Evolutionary conservation across 2,888 invertebrate species (phyloP).

Genomic region (Drosophila acutilabella): DNA sequence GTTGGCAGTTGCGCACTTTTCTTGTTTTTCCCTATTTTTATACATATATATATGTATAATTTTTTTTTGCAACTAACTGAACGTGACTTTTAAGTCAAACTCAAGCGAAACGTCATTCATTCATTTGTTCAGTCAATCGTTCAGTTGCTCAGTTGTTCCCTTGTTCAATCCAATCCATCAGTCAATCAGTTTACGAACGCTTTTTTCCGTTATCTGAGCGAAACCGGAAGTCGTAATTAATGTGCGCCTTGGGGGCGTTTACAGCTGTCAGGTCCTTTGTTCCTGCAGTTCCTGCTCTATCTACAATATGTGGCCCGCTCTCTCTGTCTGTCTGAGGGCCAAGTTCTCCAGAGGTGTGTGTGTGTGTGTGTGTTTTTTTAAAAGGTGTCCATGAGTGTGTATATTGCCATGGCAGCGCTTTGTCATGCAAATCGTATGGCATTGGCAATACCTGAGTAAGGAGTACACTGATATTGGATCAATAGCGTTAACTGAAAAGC

Average conservation of each 20-base stretch:
- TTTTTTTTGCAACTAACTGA: slow-evolving; percentile 32
- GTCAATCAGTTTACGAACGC: slow-evolving; percentile 66
- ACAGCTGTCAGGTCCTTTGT: slow-evolving; percentile 52
- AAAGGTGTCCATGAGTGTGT: slow-evolving; percentile 9
- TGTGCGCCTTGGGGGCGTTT: slow-evolving; percentile 76
- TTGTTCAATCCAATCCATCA: slow-evolving; percentile 60
- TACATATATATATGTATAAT: not conserved
- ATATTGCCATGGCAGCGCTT: slow-evolving; percentile 51
- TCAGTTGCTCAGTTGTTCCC: slow-evolving; percentile 46
- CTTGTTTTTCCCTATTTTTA: slow-evolving; percentile 18
- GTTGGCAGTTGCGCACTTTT: slow-evolving; percentile 59
- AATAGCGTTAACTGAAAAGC: slow-evolving; percentile 43
- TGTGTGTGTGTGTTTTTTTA: slow-evolving; percentile 14
- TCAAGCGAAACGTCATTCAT: slow-evolving; percentile 36
- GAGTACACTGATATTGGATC: slow-evolving; percentile 49
- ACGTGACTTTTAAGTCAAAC: slow-evolving; percentile 74
- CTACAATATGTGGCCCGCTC: slow-evolving; percentile 2
- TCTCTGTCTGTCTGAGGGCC: no score
- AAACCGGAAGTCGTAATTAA: slow-evolving; percentile 78
- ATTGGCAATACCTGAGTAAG: slow-evolving; percentile 42
- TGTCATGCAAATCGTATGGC: slow-evolving; percentile 37
- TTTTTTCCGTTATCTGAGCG: slow-evolving; percentile 46
- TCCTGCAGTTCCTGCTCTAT: slow-evolving; percentile 46
- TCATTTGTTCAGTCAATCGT: slow-evolving; percentile 28
- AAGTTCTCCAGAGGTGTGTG: not conserved